These are phyloP conservation scores for Microcebus lehilahytsara DNA, from an alignment of 2,113 vertebrate genomes.

Conservation along the genomic window DNA sequence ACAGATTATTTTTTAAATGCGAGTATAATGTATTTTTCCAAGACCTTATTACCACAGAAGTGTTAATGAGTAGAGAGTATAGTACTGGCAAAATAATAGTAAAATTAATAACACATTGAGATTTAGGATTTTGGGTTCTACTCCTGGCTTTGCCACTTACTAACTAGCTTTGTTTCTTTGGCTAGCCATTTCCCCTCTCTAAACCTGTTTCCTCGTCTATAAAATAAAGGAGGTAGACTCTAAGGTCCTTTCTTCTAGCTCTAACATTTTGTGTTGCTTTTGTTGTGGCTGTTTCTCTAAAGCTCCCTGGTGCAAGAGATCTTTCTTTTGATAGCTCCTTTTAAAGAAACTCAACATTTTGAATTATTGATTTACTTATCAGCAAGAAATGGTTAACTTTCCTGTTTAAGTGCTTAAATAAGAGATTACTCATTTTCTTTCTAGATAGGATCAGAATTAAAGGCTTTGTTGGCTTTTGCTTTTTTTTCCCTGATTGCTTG, in stretches of 20 bases:
- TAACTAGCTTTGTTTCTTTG: slow-evolving; percentile 53
- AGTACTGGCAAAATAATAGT: not conserved
- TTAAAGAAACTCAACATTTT: slow-evolving; percentile 9
- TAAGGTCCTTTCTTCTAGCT: not conserved
- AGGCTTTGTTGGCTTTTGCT: not conserved
- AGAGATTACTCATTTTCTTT: slow-evolving; percentile 45
- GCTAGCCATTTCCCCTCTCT: not conserved
- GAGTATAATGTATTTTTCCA: not conserved
- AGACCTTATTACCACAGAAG: not conserved
- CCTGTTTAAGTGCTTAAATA: slow-evolving; percentile 14
- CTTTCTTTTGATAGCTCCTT: not conserved
- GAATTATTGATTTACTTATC: not conserved
- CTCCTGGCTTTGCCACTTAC: slow-evolving; percentile 48
- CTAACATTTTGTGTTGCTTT: slow-evolving; percentile 53
- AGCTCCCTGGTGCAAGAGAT: not conserved
- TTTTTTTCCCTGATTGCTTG: not conserved
- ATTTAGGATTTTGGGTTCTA: slow-evolving; percentile 27
- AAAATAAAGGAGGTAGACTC: slow-evolving; percentile 3
- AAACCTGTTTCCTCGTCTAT: not conserved
- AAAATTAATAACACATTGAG: not conserved
- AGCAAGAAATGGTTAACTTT: not conserved
- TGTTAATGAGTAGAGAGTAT: not conserved
- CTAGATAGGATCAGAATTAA: slow-evolving; percentile 29
- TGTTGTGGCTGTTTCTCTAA: slow-evolving; percentile 13
- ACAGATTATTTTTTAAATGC: not conserved